A percentile compares a stretch with the other conserved stretches of the same genome.
phyloP scores from a whole-genome alignment of 2,888 invertebrate genomes.

The Hyposoter didymator region DNA sequence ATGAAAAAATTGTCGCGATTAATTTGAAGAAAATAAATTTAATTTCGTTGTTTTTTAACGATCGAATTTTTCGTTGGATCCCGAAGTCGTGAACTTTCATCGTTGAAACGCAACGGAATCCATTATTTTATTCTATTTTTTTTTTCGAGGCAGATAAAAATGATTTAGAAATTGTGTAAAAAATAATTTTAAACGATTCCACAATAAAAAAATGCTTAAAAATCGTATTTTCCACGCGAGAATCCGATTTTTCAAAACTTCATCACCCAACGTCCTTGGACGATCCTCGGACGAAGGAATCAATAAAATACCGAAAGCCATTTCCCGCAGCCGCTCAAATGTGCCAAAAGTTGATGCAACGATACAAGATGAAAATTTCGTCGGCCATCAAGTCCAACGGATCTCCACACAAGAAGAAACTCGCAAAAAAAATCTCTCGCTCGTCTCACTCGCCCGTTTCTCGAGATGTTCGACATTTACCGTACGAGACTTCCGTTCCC shows the following conservation, averaged over 20 bases:
- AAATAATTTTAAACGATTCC: no score
- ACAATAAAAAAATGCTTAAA: no score
- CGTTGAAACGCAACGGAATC: no score
- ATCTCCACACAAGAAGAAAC: slow-evolving; percentile 42
- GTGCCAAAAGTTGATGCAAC: not conserved
- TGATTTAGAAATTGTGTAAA: no score
- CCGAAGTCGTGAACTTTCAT: no score
- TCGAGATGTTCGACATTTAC: slow-evolving; percentile 62
- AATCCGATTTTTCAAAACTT: not conserved
- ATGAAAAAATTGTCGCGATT: no score
- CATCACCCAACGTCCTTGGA: not conserved
- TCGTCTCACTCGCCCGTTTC: slow-evolving; percentile 51
- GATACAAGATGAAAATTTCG: not conserved
- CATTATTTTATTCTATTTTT: no score
- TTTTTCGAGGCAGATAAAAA: no score
- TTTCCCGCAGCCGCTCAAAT: not conserved
- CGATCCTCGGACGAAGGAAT: not conserved
- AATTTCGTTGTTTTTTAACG: no score
- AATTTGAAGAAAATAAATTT: no score
- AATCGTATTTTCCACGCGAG: no score
- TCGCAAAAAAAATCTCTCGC: not conserved
- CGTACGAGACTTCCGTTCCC: slow-evolving; percentile 64
- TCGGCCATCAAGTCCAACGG: not conserved
- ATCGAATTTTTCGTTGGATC: no score
- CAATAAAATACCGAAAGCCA: not conserved